phyloP scores from a whole-genome alignment of 2,113 vertebrate species.

The Myotis brandtii region DNA sequence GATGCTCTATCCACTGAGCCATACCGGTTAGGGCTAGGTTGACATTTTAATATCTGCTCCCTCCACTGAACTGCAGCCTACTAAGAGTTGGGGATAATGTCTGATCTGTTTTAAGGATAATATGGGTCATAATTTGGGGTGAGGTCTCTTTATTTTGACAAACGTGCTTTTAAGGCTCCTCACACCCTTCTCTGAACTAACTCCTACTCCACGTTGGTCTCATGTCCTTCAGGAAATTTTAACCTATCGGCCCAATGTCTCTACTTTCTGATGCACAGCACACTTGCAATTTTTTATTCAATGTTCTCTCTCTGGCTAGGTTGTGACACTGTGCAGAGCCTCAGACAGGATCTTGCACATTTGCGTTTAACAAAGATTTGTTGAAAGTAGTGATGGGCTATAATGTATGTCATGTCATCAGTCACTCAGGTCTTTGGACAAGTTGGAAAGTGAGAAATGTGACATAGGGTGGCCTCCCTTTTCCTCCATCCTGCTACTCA shows the following conservation, averaged over 20 bases:
- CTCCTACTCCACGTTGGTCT: background rate
- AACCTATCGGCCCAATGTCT: background rate
- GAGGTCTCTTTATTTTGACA: background rate
- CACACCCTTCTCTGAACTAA: background rate
- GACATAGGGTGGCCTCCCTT: background rate
- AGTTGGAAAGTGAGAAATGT: background rate
- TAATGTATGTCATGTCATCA: background rate
- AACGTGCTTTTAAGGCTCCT: background rate
- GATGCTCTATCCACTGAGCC: too few species aligned
- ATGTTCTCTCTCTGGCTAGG: background rate
- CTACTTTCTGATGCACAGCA: background rate
- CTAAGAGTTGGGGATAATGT: too few species aligned
- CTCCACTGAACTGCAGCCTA: too few species aligned
- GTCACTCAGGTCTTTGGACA: background rate
- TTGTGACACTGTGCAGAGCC: background rate
- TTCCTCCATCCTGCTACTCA: background rate
- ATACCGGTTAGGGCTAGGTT: too few species aligned
- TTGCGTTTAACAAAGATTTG: background rate
- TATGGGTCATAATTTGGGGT: background rate
- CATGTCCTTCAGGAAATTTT: background rate
- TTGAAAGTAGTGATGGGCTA: background rate
- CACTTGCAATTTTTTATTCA: background rate
- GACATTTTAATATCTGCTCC: too few species aligned
- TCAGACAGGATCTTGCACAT: background rate
- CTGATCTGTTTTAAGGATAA: background rate